Evolutionary conservation across 2,113 vertebrate genomes (phyloP).

Genomic region (Budorcas taxicolor): DNA sequence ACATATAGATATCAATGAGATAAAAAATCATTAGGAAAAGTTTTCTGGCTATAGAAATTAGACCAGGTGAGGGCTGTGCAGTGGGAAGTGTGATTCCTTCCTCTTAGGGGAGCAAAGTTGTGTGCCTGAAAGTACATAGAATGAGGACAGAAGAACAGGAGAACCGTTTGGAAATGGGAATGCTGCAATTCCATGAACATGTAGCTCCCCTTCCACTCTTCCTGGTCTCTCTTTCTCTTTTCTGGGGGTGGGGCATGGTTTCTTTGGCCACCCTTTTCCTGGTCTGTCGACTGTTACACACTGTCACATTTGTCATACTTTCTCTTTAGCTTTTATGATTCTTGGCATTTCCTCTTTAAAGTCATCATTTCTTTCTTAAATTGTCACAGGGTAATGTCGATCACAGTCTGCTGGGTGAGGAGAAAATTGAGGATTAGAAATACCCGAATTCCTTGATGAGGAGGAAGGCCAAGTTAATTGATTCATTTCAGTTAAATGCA

Average conservation of each 20-base stretch:
- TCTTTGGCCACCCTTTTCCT: neutral
- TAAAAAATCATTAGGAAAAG: neutral
- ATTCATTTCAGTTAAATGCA: neutral
- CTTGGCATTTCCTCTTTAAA: neutral
- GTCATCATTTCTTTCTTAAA: neutral
- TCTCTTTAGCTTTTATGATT: neutral
- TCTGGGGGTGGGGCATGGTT: rapidly evolving
- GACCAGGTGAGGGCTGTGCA: neutral
- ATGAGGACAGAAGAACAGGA: neutral
- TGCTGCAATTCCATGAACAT: neutral
- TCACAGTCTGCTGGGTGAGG: neutral
- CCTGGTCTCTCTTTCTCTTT: neutral
- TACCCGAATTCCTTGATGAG: neutral
- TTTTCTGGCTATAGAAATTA: neutral
- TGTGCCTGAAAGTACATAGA: neutral
- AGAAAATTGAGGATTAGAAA: neutral
- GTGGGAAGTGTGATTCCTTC: neutral
- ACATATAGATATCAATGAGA: neutral
- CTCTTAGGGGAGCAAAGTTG: neutral
- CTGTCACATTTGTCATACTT: neutral
- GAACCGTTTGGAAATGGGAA: neutral
- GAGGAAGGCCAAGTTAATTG: neutral
- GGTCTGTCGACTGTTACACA: neutral
- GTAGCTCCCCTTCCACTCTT: too few relatives aligned
- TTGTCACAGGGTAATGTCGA: neutral